Conservation (phyloP, 2,797 vertebrate species). For the Esox lucius region DNA sequence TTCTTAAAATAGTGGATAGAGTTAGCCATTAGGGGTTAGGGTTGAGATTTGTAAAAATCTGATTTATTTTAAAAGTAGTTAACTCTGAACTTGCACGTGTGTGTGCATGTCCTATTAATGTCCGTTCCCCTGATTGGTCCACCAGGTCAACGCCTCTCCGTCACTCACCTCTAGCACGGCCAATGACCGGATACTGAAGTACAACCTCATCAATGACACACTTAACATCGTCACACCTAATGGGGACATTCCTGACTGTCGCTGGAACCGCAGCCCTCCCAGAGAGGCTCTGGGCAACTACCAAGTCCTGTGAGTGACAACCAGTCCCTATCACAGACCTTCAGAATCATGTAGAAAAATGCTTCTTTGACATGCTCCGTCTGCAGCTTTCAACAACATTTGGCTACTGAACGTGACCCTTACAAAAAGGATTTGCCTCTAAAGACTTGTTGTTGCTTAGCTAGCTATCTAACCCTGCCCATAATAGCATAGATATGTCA, state of each 20-base stretch:
- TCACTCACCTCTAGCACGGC: constrained; percentile 97
- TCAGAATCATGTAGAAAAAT: neutral
- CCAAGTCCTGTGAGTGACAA: constrained; percentile 89
- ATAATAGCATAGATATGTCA: no score
- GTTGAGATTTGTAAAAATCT: no score
- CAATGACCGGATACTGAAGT: constrained; percentile 97
- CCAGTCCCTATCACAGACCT: neutral
- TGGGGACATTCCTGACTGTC: constrained; percentile 92
- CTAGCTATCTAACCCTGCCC: no score
- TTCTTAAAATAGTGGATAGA: no score
- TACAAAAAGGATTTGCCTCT: no score
- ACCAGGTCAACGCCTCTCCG: constrained; percentile 95
- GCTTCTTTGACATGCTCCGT: no score
- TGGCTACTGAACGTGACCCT: no score
- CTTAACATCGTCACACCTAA: constrained; percentile 95
- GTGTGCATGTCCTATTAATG: constrained; percentile 11
- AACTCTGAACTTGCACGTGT: neutral
- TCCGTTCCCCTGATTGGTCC: neutral
- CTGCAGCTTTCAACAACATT: no score
- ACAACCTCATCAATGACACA: constrained; percentile 97
- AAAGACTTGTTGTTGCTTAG: no score
- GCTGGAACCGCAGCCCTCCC: constrained; percentile 91
- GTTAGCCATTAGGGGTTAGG: no score
- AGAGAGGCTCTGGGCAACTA: constrained; percentile 93
- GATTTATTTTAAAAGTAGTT: no score